Conservation (phyloP, 2,888 invertebrate genomes). For the Entomobrya multifasciata region DNA sequence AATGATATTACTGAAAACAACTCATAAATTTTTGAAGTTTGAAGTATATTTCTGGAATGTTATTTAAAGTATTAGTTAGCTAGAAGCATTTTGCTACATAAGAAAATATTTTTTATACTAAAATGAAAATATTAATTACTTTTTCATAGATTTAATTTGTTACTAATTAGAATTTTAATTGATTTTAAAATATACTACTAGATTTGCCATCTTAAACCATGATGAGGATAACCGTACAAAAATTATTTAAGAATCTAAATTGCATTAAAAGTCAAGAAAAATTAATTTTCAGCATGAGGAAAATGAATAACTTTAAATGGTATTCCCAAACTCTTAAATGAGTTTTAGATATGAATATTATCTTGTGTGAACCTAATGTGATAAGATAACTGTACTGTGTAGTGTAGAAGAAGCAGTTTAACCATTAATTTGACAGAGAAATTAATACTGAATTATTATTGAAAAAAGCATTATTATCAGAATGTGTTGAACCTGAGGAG, state of each 20-base stretch:
- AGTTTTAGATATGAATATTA: too few relatives aligned
- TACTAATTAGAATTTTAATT: not conserved
- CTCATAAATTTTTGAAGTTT: not conserved
- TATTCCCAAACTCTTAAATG: too few relatives aligned
- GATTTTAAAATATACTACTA: not conserved
- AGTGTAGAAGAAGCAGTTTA: too few relatives aligned
- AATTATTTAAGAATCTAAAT: not conserved
- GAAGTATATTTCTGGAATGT: not conserved
- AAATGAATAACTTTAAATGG: not conserved
- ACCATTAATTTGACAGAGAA: slow-evolving; percentile 30
- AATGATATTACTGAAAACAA: too few relatives aligned
- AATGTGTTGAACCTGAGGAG: slow-evolving; percentile 67
- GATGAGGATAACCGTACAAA: not conserved
- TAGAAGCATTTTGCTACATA: too few relatives aligned
- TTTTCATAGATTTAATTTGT: too few relatives aligned
- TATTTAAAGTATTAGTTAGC: slow-evolving; percentile 40
- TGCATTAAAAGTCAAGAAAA: not conserved
- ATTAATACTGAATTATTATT: slow-evolving; percentile 41
- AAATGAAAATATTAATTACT: too few relatives aligned
- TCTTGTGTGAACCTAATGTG: not conserved
- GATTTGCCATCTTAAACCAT: too few relatives aligned
- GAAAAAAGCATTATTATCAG: slow-evolving; percentile 41
- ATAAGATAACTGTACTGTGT: not conserved
- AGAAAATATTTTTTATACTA: too few relatives aligned
- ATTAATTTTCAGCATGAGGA: not conserved